Evolutionary conservation across 2,113 vertebrate genomes (phyloP).

Genomic region (Emydura subglobosa): DNA sequence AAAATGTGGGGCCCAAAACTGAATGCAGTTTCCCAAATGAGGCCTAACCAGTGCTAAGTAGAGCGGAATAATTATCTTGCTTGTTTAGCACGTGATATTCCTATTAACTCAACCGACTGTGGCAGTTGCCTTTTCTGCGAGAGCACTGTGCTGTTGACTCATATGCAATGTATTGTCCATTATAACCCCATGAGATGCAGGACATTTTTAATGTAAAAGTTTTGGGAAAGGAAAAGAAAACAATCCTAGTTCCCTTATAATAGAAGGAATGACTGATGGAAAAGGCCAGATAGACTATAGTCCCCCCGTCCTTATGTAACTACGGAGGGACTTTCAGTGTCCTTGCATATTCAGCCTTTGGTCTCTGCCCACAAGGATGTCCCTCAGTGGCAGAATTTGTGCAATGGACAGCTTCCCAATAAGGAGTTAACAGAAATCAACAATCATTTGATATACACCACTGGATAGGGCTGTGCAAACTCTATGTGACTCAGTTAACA

Average conservation of each 20-base stretch:
- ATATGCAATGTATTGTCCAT: conserved; percentile 44
- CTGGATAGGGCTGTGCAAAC: fast-evolving
- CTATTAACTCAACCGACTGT: conserved; percentile 20
- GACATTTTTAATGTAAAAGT: background rate
- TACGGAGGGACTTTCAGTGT: background rate
- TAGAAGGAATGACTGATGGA: background rate
- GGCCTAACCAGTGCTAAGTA: conserved; percentile 59
- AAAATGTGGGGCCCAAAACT: conserved; percentile 56
- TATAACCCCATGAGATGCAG: conserved; percentile 22
- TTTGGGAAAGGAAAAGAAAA: conserved; percentile 13
- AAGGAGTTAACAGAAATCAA: background rate
- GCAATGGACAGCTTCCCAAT: fast-evolving
- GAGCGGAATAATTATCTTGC: conserved; percentile 70
- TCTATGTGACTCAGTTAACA: background rate
- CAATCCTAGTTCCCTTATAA: background rate
- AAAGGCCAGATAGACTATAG: background rate
- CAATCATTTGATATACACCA: fast-evolving
- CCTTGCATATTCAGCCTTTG: background rate
- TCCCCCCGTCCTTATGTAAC: background rate
- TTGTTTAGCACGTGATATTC: conserved; percentile 69
- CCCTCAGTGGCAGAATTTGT: fast-evolving
- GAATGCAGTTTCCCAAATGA: conserved; percentile 20
- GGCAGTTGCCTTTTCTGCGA: conserved; percentile 2
- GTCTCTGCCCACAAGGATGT: fast-evolving
- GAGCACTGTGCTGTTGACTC: conserved; percentile 38